Conservation (phyloP, 2,113 vertebrate genomes). For the Pachypanchax playfairii region DNA sequence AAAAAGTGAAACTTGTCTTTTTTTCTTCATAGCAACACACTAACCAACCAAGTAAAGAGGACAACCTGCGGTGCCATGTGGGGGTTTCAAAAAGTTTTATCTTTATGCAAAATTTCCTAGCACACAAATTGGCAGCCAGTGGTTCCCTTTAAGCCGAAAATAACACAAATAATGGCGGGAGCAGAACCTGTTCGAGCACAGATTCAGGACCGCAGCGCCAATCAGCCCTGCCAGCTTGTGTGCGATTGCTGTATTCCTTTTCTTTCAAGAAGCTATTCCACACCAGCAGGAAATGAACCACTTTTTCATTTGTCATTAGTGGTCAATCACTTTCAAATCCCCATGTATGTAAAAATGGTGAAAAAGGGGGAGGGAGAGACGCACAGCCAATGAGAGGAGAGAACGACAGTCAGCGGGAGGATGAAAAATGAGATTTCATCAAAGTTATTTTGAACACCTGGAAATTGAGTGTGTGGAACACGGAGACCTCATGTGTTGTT, state of each 20-base stretch:
- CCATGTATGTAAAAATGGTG: not conserved
- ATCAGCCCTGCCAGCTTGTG: constrained; percentile 2
- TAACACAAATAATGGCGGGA: constrained; percentile 2
- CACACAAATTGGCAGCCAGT: constrained; percentile 6
- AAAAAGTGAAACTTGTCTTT: not conserved
- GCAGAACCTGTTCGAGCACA: not conserved
- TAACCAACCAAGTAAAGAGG: constrained; percentile 6
- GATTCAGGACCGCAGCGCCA: not conserved
- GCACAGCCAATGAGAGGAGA: not conserved
- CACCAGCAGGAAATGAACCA: constrained; percentile 14
- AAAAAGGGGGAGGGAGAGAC: not conserved
- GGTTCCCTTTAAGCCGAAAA: not conserved
- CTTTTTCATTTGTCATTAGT: constrained; percentile 15
- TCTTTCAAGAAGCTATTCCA: constrained; percentile 9
- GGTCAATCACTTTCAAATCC: constrained; percentile 13
- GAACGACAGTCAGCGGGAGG: not conserved
- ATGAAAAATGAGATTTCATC: not conserved
- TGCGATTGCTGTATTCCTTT: not conserved
- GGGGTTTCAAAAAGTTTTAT: not conserved
- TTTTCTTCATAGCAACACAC: not conserved
- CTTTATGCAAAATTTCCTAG: constrained; percentile 3
- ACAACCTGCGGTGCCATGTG: not conserved
- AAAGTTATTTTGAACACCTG: not conserved
- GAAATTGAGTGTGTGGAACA: not conserved
- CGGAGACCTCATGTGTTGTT: not conserved